Conservation (phyloP, 1,140 invertebrate genomes). For the Drosophila rhopaloa region DNA sequence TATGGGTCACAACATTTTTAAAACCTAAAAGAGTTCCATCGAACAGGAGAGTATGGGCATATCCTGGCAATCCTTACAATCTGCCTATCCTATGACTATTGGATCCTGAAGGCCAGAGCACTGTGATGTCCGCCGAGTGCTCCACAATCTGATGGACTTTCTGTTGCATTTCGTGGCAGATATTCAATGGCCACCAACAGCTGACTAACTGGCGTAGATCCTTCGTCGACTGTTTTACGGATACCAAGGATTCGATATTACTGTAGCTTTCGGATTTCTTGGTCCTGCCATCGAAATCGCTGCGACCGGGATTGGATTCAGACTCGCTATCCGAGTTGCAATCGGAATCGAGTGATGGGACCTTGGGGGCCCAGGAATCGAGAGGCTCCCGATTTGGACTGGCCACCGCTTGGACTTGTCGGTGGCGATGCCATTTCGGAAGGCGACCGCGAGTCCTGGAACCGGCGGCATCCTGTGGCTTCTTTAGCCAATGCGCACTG, state of each 20-base stretch:
- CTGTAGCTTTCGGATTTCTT: background rate
- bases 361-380: background rate
- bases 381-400: background rate
- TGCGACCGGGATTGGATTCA: background rate
- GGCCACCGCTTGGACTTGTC: background rate
- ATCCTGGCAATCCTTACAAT: background rate
- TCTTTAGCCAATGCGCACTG: background rate
- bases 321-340: background rate
- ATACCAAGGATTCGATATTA: background rate
- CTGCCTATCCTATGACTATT: background rate
- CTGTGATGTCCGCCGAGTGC: background rate
- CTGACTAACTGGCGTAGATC: background rate
- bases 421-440: constrained; percentile 1
- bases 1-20: background rate
- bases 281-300: background rate
- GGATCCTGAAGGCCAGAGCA: background rate
- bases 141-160: background rate
- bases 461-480: background rate
- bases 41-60: background rate
- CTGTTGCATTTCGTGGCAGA: background rate
- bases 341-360: background rate
- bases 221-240: no score
- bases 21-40: background rate
- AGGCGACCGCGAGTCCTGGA: background rate
- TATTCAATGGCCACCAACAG: constrained; percentile 5